Base-by-base conservation (phyloP, 2,888 invertebrate genomes). In the Volucella bombylans region DNA sequence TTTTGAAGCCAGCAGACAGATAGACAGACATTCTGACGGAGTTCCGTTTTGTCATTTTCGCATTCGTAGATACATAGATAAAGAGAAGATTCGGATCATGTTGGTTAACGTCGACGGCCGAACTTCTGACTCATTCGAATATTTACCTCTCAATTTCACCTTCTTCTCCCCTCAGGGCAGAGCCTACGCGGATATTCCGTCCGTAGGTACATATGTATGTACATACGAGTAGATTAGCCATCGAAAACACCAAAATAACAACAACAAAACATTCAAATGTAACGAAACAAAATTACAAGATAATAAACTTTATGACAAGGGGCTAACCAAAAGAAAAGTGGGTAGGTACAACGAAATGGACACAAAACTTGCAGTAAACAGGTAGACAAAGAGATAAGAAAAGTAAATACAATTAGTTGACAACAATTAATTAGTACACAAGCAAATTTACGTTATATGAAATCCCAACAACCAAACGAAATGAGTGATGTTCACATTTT, bases 111-210 rank as follows among this genome's bases (percentile, higher is more conserved):
- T 41, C 39, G 54, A 49, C 52, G 50, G n/a, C 18, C 15, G 4
- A 15, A n/a, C 8, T 49, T 31, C 23, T 81, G 81, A 81, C 74
- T 81, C 81, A 81, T 76, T 57, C 62, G 74, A 68, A 74, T 80
- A 62, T 74, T 45, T 64, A 38, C 73, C 73, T 41, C 15, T n/a
- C 47, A 59, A 39, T 43, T 67, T 23, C 64, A 39, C 39, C 23
- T 31, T 23, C 2, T 31, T 41, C 43, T 41, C 43, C 52, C 8
- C 52, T 4, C 23, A 15, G 67, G 38, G 41, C 31, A 23, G 23
- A 31, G 11, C 23, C 41, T 14, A 23, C 43, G 23, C 9, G 8
- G 4, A 50, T 57, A 45, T 55, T 49, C 11, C 38, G 1, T 15
- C 15, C 31, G 0, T n/a, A 38, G n/a, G 14, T 31, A 31, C 31